Conservation (phyloP, 2,113 vertebrate species). For the Ciconia boyciana region DNA sequence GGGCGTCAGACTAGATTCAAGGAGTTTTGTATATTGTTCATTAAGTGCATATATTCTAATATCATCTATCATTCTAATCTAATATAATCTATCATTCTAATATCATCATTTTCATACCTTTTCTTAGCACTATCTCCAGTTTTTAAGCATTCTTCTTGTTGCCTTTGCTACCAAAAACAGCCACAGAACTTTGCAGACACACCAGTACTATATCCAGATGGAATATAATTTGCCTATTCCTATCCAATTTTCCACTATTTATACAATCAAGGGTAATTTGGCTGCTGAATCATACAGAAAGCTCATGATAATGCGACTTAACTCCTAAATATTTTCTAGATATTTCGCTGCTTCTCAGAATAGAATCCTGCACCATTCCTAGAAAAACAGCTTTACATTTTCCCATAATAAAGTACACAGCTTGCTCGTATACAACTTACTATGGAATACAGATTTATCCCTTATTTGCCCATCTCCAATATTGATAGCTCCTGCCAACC, state of each 20-base stretch:
- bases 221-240: conserved; percentile 26
- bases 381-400: neutral
- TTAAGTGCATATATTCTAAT: neutral
- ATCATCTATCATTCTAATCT: neutral
- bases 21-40: neutral
- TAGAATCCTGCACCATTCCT: conserved; percentile 3
- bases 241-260: conserved; percentile 51
- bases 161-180: conserved; percentile 12
- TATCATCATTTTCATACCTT: neutral
- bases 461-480: neutral
- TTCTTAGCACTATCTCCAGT: neutral
- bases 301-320: neutral
- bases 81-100: too few species aligned
- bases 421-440: accelerated
- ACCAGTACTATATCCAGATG: conserved; percentile 20
- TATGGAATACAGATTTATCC: neutral
- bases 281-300: conserved; percentile 23
- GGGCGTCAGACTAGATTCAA: neutral
- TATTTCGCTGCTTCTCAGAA: neutral
- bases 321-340: conserved; percentile 6
- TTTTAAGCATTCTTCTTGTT: neutral
- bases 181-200: neutral
- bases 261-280: conserved; percentile 50
- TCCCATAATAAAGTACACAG: neutral
- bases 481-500: neutral